Evolutionary conservation across 2,888 invertebrate genomes (phyloP).

Genomic region (Eupithecia centaureata): DNA sequence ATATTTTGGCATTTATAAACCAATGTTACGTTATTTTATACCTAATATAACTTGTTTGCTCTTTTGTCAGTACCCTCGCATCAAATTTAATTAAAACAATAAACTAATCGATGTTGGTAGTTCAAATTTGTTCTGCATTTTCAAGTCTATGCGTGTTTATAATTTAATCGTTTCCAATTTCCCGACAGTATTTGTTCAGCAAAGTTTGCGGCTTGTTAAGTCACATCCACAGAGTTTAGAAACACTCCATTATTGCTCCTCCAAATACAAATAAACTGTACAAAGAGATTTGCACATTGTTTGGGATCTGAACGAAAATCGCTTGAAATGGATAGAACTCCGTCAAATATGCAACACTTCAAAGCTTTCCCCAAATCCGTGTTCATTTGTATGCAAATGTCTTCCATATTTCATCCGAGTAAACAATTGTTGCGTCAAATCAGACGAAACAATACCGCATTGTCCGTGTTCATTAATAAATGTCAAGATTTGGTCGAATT

Average conservation of each 20-base stretch:
- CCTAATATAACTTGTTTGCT: background rate
- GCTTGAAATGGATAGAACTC: constrained; percentile 38
- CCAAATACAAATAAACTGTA: constrained; percentile 18
- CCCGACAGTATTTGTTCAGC: constrained; percentile 56
- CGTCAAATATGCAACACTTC: constrained; percentile 52
- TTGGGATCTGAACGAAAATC: constrained; percentile 31
- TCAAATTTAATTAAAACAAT: background rate
- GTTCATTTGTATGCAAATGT: constrained; percentile 58
- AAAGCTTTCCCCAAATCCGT: constrained; percentile 46
- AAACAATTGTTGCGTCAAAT: constrained; percentile 50
- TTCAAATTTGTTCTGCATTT: constrained; percentile 48
- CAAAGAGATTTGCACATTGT: constrained; percentile 13
- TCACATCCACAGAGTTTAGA: constrained; percentile 46
- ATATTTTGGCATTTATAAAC: no score
- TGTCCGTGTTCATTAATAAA: constrained; percentile 61
- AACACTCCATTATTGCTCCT: constrained; percentile 48
- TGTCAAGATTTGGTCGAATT: constrained; percentile 55
- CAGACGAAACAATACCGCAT: constrained; percentile 55
- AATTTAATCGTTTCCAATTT: constrained; percentile 56
- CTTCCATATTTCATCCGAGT: constrained; percentile 52
- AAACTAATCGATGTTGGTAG: background rate
- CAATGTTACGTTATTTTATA: no score
- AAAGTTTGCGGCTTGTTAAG: constrained; percentile 57
- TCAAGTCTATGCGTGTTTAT: constrained; percentile 54
- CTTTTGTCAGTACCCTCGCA: background rate